A percentile compares a stretch with the other conserved stretches of the same genome.
phyloP scores from a whole-genome alignment of 2,797 vertebrate species.

The Chromobotia macracanthus region DNA sequence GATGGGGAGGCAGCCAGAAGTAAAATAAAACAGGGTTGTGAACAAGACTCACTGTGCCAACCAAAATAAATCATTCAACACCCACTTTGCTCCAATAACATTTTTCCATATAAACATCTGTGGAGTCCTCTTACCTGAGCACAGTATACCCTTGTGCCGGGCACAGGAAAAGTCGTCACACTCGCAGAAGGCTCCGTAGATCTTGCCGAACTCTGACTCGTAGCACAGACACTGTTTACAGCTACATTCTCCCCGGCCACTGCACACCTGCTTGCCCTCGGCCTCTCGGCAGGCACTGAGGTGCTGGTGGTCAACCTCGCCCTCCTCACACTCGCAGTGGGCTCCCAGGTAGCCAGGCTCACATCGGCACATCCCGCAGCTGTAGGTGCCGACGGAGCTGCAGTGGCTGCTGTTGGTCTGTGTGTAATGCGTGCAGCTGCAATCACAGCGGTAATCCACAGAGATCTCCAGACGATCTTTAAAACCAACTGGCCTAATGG shows the following conservation, averaged over 20 bases:
- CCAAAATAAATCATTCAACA: no score
- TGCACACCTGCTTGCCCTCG: conserved; percentile 91
- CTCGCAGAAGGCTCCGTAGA: conserved; percentile 96
- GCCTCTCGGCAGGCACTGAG: conserved; percentile 88
- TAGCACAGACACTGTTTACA: conserved; percentile 96
- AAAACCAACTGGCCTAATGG: conserved; percentile 93
- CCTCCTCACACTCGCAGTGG: conserved; percentile 91
- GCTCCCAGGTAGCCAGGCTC: conserved; percentile 87
- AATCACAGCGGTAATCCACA: conserved; percentile 85
- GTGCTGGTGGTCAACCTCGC: conserved; percentile 76
- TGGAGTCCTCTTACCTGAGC: conserved; percentile 84
- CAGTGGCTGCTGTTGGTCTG: conserved; percentile 82
- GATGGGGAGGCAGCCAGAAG: no score
- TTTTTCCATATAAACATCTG: no score
- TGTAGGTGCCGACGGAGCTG: conserved; percentile 84
- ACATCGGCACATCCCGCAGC: conserved; percentile 88
- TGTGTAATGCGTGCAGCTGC: conserved; percentile 76
- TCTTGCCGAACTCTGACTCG: conserved; percentile 94
- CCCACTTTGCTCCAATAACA: no score
- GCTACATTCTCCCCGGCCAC: conserved; percentile 92
- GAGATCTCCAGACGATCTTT: conserved; percentile 89
- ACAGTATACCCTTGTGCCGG: conserved; percentile 91
- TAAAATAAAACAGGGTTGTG: no score
- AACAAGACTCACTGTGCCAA: no score
- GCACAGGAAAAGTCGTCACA: conserved; percentile 98